These are phyloP conservation scores for Myopa tessellatipennis DNA, from an alignment of 2,888 invertebrate species.

Conservation along the genomic window DNA sequence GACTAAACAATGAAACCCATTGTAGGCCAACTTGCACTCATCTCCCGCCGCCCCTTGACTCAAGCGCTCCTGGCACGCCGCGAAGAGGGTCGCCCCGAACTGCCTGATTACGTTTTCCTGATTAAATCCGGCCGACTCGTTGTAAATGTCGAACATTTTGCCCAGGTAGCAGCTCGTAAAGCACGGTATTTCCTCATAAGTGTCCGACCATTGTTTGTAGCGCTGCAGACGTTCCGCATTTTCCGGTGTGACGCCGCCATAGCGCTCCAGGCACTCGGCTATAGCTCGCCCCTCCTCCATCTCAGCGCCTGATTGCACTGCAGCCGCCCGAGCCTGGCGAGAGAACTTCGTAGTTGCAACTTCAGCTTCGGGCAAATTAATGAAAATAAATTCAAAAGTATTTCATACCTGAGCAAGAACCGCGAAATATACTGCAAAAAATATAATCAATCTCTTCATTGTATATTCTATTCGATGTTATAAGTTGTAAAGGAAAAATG, in stretches of 20 bases:
- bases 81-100: slow-evolving; percentile 56
- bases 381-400: neutral
- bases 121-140: slow-evolving; percentile 54
- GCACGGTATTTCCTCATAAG: slow-evolving; percentile 60
- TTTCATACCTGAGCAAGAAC: neutral
- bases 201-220: slow-evolving; percentile 58
- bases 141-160: slow-evolving; percentile 58
- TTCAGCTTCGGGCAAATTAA: neutral
- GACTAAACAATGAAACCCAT: slow-evolving; percentile 60
- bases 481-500: neutral
- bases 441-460: neutral
- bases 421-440: neutral
- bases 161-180: slow-evolving; percentile 60
- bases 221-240: slow-evolving; percentile 55
- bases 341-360: neutral
- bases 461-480: neutral
- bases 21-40: slow-evolving; percentile 57
- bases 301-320: slow-evolving; percentile 21
- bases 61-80: slow-evolving; percentile 56
- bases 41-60: slow-evolving; percentile 36
- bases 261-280: slow-evolving; percentile 53
- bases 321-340: slow-evolving; percentile 12
- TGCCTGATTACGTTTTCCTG: slow-evolving; percentile 47
- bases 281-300: slow-evolving; percentile 51
- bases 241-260: slow-evolving; percentile 54